Conservation (phyloP, 2,113 vertebrate genomes). For the Corynorhinus townsendii region DNA sequence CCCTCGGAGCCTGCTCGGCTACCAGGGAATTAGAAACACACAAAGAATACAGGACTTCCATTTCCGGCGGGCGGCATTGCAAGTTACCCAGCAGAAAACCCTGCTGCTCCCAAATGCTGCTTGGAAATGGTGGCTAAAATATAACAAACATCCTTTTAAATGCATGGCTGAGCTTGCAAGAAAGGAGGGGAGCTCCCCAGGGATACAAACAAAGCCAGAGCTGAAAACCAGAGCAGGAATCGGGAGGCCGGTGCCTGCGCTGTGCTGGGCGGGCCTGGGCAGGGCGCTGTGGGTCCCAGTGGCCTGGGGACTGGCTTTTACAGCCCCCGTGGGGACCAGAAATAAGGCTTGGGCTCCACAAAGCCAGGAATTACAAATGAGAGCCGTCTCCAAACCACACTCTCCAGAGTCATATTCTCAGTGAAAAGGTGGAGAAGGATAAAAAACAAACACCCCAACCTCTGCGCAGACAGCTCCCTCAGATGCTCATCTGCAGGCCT, state of each 20-base stretch:
- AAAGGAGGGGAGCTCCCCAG: background rate
- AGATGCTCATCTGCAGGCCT: background rate
- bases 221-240: background rate
- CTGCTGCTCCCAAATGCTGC: background rate
- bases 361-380: background rate
- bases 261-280: background rate
- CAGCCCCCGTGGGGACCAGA: background rate
- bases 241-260: background rate
- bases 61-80: background rate
- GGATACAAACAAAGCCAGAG: constrained; percentile 37
- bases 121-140: constrained; percentile 1
- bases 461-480: background rate
- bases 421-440: background rate
- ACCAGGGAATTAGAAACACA: background rate
- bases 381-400: background rate
- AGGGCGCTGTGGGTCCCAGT: background rate
- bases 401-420: background rate
- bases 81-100: background rate
- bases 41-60: background rate
- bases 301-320: background rate
- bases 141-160: constrained; percentile 59
- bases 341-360: background rate
- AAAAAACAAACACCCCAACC: background rate
- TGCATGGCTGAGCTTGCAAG: constrained; percentile 56
- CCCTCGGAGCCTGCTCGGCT: background rate